Evolutionary conservation across 2,888 invertebrate species (phyloP), one percentile per base, ranked within the genome.

Genomic region (Himalopsyche kuldschensis): DNA sequence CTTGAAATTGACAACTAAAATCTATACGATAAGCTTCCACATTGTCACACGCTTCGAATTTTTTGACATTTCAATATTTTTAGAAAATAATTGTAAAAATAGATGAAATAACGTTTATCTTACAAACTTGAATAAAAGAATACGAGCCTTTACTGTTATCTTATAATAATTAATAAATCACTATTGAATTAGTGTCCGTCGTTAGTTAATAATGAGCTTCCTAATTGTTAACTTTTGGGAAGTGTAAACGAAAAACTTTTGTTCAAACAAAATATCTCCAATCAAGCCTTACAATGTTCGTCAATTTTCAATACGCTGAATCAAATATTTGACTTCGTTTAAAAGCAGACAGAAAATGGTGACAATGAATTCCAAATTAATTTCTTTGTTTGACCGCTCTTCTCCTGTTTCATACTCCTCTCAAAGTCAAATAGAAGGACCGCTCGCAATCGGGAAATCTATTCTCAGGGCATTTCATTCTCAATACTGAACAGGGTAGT

Each of bases 291-390:
- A 27, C 24, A 27, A 27, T 30, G 27, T 69, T 69, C 24, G 15
- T 69, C 69, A 24, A 27, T 27, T 30, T 30, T 69, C 69, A 69
- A 69, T 69, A 69, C 69, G 27, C 27, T 69, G 27, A 80, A 80
- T 80, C 69, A 80, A 80, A 80, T 80, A 80, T 80, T 80, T 80
- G 41, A 35, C 69, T 69, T 80, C 27, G 79, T 35, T 27, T 32
- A 80, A 41, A 24, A 47, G 81, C 46, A 32, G 76, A 5, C 47
- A 47, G 80, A 83, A 79, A 83, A 83, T 63, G 76, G 75, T 48
- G 83, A 79, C 80, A 48, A 75, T 75, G 83, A 79, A 80, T 80
- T 79, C 79, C 76, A 80, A 83, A 83, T 83, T 83, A 83, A 83
- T 83, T 83, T 83, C 83, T 83, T 80, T 83, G 80, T 83, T 83